Percentiles rank a stretch among this genome's conserved stretches.
Conservation (phyloP, 2,113 vertebrate genomes). For the Monopterus albus region DNA sequence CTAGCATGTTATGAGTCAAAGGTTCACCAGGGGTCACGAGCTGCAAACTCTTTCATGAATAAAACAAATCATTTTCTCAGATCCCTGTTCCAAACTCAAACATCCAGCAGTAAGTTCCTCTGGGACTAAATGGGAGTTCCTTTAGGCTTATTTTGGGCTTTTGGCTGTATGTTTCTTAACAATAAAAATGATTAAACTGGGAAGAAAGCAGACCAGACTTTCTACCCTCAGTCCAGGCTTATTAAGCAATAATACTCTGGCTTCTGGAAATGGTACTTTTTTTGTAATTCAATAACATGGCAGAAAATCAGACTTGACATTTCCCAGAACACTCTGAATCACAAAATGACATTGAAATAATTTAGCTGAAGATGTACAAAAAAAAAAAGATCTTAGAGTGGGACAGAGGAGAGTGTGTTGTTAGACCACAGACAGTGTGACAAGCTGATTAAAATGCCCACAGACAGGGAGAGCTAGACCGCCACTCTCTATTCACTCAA, state of each 20-base stretch:
- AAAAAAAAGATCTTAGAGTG: not conserved
- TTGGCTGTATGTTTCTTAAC: constrained; percentile 43
- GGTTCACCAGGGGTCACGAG: constrained; percentile 63
- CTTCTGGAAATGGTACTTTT: constrained; percentile 31
- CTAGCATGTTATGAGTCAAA: constrained; percentile 63
- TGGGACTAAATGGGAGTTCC: constrained; percentile 30
- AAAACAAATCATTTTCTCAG: constrained; percentile 60
- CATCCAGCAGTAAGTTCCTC: constrained; percentile 26
- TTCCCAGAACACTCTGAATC: constrained; percentile 48
- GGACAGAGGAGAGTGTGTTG: constrained; percentile 25
- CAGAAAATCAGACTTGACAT: constrained; percentile 54
- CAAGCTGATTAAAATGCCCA: constrained; percentile 78
- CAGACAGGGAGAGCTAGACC: constrained; percentile 63
- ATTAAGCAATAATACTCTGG: constrained; percentile 42
- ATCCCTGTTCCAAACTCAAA: constrained; percentile 34
- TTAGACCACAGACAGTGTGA: constrained; percentile 69
- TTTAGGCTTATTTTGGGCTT: constrained; percentile 39
- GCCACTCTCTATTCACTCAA: constrained; percentile 72
- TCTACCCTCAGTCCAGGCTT: constrained; percentile 17
- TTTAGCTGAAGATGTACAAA: not conserved
- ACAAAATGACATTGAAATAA: constrained; percentile 36
- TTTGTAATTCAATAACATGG: constrained; percentile 52
- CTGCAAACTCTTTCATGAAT: constrained; percentile 62
- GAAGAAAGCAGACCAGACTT: constrained; percentile 40
- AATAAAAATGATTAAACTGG: constrained; percentile 55